These are phyloP conservation scores for Ommatoiulus sabulosus DNA, from an alignment of 2,888 invertebrate genomes.

Conservation along the genomic window DNA sequence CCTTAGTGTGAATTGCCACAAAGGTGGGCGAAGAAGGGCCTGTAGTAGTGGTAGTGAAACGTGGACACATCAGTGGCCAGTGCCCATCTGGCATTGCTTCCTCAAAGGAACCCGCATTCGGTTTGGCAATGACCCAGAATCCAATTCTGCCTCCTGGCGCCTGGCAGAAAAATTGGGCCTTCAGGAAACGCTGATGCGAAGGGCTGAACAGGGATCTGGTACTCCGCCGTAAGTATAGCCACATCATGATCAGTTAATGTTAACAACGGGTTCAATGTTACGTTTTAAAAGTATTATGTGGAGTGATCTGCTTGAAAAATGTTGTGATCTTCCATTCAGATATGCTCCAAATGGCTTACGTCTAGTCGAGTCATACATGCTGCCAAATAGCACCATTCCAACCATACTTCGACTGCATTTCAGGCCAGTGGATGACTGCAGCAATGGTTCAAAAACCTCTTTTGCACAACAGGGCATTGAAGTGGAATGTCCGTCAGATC, in stretches of 20 bases:
- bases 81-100: conserved; percentile 69
- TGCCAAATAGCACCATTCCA: conserved; percentile 31
- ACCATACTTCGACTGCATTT: conserved; percentile 24
- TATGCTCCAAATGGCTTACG: conserved; percentile 55
- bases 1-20: conserved; percentile 60
- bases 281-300: background rate
- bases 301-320: background rate
- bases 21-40: background rate
- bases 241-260: background rate
- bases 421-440: background rate
- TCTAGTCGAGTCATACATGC: conserved; percentile 23
- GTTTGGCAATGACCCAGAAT: conserved; percentile 60
- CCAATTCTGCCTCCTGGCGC: conserved; percentile 60
- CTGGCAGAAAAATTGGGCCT: conserved; percentile 61
- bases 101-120: conserved; percentile 62
- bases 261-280: background rate
- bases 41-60: background rate
- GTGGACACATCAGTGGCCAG: conserved; percentile 63
- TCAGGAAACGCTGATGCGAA: conserved; percentile 25
- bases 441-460: background rate
- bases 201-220: background rate
- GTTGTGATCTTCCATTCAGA: background rate
- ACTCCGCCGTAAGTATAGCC: conserved; percentile 25
- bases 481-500: conserved; percentile 65
- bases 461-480: conserved; percentile 63